Conservation (phyloP, 2,797 vertebrate genomes). For the Decapterus maruadsi region DNA sequence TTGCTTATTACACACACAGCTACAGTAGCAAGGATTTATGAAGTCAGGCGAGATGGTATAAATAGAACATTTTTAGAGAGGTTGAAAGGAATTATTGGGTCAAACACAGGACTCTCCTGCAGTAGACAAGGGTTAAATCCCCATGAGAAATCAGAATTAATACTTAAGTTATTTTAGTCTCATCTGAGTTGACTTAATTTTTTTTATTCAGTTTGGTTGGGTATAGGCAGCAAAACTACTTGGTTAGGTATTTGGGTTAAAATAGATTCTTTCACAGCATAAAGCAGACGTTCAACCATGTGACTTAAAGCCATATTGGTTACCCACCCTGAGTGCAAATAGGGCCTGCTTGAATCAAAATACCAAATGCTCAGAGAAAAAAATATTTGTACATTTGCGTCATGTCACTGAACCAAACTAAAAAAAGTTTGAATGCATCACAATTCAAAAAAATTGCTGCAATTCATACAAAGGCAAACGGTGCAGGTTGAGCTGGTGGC, state of each 20-base stretch:
- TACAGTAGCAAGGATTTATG: not conserved
- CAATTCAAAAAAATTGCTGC: not conserved
- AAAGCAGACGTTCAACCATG: not conserved
- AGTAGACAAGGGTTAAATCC: not conserved
- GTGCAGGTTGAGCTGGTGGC: slow-evolving; percentile 20
- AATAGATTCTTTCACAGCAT: not conserved
- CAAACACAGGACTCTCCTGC: too few relatives aligned
- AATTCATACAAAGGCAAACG: not conserved
- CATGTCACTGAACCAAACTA: not conserved
- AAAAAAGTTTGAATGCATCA: too few relatives aligned
- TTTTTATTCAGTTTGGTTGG: not conserved
- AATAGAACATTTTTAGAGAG: too few relatives aligned
- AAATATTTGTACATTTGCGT: not conserved
- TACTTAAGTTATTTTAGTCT: not conserved
- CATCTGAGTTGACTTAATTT: too few relatives aligned
- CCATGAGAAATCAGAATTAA: not conserved
- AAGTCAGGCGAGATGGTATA: not conserved
- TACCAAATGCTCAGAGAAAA: not conserved
- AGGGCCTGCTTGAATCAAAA: not conserved
- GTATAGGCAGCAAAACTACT: too few relatives aligned
- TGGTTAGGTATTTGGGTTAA: not conserved
- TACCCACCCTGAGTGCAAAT: not conserved
- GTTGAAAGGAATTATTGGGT: too few relatives aligned
- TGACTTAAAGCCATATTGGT: too few relatives aligned
- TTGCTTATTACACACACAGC: too few relatives aligned